Base-by-base conservation (phyloP, 1,140 invertebrate genomes). In the Cepaea nemoralis region DNA sequence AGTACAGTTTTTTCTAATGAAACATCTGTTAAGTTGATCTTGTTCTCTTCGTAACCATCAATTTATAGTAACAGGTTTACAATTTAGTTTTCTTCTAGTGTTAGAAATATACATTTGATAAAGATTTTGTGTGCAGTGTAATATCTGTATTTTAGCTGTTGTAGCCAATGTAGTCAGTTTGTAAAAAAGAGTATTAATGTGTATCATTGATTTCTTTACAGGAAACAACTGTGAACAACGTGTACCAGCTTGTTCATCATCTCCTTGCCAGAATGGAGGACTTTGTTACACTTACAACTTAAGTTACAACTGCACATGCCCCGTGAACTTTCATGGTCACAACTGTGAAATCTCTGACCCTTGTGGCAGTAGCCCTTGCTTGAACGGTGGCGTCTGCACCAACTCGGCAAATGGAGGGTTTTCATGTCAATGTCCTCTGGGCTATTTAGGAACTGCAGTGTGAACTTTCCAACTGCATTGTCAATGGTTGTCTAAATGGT, bases 281-380 rank as follows among this genome's bases (percentile, higher is more conserved):
- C 82, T 79, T 31, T 89, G 88, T 84, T 69, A 63, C 10, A 75
- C 84, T 48, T 19, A 77, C 93, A 93, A 69, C 92, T 92, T 77
- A 5, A 80, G 37, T 33, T 86, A 82, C 80, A 35, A 40, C 19
- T 89, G 88, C 75, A 55, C 71, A 16, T 89, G 87, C 67, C 45
- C 50, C 16, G 59, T 48, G 31, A 69, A 69, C 12, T 89, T 82
- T 70, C 80, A 82, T 16, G 88, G 88, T 12, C 27, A 66, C n/a
- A 63, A 83, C 45, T 89, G 88, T 84, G 84, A 87, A 59, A 84
- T 27, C 45, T 67, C 69, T 35, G 48, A 84, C 10, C 84, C 83
- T 22, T 89, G 88, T 74, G 31, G 48, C 19, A 74, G 75, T 42
- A 22, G n/a, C 12, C 89, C 88, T 16, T 89, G 88, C 82, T 66